Evolutionary conservation across 2,888 invertebrate species (phyloP).

Genomic region (Pollenia labialis): DNA sequence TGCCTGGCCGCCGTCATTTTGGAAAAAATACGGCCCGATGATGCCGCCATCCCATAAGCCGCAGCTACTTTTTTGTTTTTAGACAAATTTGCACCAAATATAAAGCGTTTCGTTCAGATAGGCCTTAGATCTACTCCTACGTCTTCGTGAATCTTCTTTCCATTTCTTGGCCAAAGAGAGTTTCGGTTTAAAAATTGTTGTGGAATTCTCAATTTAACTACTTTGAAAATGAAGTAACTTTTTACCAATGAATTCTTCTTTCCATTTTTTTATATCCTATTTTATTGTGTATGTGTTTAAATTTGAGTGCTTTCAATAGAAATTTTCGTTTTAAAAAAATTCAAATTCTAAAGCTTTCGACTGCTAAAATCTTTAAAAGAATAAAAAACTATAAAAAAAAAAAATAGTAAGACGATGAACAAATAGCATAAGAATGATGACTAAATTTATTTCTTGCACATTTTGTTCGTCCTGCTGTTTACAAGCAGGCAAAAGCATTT

Average conservation of each 20-base stretch:
- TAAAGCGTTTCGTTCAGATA: no score
- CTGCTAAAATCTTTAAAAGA: conserved; percentile 6
- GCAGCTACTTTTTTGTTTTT: no score
- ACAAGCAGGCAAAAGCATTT: not conserved
- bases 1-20: no score
- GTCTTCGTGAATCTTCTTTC: no score
- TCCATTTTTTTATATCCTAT: not conserved
- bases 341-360: not conserved
- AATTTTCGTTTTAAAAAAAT: conserved; percentile 5
- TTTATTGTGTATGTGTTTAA: conserved; percentile 1
- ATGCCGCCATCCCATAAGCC: no score
- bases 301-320: conserved; percentile 21
- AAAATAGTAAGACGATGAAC: not conserved
- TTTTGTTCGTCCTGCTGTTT: conserved; percentile 14
- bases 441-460: conserved; percentile 53
- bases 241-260: conserved; percentile 40
- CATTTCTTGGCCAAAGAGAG: no score
- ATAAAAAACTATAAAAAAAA: not conserved
- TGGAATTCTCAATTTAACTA: not conserved
- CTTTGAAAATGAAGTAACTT: not conserved
- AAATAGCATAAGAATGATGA: conserved; percentile 46
- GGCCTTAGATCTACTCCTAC: no score
- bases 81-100: no score
- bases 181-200: no score
- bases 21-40: no score